A percentile compares a stretch with the other conserved stretches of the same genome.
These are phyloP conservation scores for Brachionus koreanus DNA, from an alignment of 1,140 invertebrate genomes.

Conservation along the genomic window DNA sequence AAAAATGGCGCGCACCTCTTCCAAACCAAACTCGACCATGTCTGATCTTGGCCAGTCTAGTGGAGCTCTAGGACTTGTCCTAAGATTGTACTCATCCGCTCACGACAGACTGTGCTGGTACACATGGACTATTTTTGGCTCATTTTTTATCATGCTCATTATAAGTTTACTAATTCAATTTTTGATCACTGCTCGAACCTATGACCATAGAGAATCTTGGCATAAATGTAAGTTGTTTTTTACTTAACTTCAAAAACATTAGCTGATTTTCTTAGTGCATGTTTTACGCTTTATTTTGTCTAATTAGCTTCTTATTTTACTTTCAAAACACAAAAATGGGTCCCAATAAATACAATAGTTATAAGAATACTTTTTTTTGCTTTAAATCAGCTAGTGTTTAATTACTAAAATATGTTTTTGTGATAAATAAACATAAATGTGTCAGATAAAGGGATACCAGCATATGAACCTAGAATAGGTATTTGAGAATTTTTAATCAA, in stretches of 20 bases:
- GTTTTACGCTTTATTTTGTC: background rate
- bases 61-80: conserved; percentile 26
- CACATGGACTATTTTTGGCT: conserved; percentile 36
- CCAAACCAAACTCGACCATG: background rate
- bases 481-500: background rate
- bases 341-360: background rate
- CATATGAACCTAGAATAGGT: conserved; percentile 25
- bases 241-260: background rate
- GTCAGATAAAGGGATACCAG: conserved; percentile 24
- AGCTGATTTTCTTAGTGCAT: conserved; percentile 10
- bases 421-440: background rate
- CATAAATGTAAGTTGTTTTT: conserved; percentile 27
- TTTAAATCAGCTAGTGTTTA: conserved; percentile 6
- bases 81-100: conserved; percentile 29
- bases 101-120: conserved; percentile 39
- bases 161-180: conserved; percentile 28
- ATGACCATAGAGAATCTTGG: conserved; percentile 19
- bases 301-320: background rate
- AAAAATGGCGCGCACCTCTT: background rate
- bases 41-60: background rate
- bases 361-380: background rate
- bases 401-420: background rate
- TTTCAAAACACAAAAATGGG: background rate
- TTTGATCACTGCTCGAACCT: conserved; percentile 11
- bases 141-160: conserved; percentile 31